Evolutionary conservation across 1,140 invertebrate species (phyloP), one percentile per base, ranked within the genome.

Genomic region (Mesaphorura yosii): DNA sequence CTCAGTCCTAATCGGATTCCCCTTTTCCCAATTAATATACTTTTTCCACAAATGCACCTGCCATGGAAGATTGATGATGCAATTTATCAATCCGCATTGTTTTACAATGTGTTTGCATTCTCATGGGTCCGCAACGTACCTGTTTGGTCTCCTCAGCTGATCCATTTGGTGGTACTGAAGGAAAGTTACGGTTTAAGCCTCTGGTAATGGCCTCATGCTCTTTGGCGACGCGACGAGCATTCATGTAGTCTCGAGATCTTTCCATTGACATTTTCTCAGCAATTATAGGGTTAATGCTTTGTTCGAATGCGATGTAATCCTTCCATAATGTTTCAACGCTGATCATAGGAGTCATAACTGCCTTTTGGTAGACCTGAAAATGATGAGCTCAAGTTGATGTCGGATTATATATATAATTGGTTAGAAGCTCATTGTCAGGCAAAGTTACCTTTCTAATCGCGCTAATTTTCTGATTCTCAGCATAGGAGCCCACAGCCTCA

Each of bases 1-100:
- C 70, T 99, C 95, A 0, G 88, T 92, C 42, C 91, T 76, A 12
- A 98, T 71, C 0, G 96, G 95, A 75, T 99, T 99, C 23, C 81
- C 82, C 58, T 94, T 88, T 70, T 99, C 96, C 87, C 93, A 99
- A 2, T 80, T 74, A 55, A 99, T 97, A 66, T 97, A 98, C 66
- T 96, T 96, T 70, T 96, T 96, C 95, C 96, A 99, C n/a, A 97
- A 67, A 64, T 97, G 92, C 45, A 96, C 88, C 87, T 93, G 64
- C 0, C n/a, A 57, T 52, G 51, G 15, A 34, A 40, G 31, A 50
- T 34, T 34, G n/a, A n/a, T 20, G 37, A 14, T 14, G 44, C 23
- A 23, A 17, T 20, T 46, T 27, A 27, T 7, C 14, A 12, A 46
- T 27, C 5, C 5, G 7, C 39, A 29, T 28, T 48, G 12, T 6